These are phyloP conservation scores for Scomber scombrus DNA, from an alignment of 2,113 vertebrate genomes.

Conservation along the genomic window DNA sequence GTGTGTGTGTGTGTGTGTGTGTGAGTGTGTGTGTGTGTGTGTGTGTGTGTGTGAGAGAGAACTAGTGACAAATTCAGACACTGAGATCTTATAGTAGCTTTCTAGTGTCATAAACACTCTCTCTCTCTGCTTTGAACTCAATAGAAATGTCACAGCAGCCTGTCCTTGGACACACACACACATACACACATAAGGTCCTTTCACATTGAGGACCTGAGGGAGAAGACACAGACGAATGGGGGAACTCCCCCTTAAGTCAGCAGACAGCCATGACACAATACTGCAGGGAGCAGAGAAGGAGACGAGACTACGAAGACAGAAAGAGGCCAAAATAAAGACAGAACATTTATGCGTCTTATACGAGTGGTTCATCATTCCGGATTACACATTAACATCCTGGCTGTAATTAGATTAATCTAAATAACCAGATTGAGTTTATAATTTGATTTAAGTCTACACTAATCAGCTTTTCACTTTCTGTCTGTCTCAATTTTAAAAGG, in stretches of 20 bases:
- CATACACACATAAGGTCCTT: conserved; percentile 56
- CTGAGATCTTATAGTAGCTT: conserved; percentile 60
- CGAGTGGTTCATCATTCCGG: neutral
- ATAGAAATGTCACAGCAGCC: conserved; percentile 60
- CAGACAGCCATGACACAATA: conserved; percentile 59
- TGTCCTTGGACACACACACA: conserved; percentile 11
- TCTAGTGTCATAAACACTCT: conserved; percentile 65
- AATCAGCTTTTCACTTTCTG: too few relatives aligned
- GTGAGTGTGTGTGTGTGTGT: conserved; percentile 1
- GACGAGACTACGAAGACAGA: conserved; percentile 16
- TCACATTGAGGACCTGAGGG: conserved; percentile 75
- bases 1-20: conserved; percentile 23
- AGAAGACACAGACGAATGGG: conserved; percentile 63
- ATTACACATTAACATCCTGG: neutral
- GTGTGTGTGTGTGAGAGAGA: conserved; percentile 2
- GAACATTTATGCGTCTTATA: neutral
- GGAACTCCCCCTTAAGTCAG: conserved; percentile 71
- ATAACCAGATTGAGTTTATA: neutral
- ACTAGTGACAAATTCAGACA: conserved; percentile 47
- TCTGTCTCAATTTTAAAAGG: too few relatives aligned
- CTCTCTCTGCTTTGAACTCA: conserved; percentile 64
- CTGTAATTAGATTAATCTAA: neutral
- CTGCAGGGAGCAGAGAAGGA: conserved; percentile 22
- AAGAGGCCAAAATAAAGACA: conserved; percentile 1
- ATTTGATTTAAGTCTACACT: too few relatives aligned